Evolutionary conservation across 1,140 invertebrate species (phyloP).

Genomic region (Oryzaephilus surinamensis): DNA sequence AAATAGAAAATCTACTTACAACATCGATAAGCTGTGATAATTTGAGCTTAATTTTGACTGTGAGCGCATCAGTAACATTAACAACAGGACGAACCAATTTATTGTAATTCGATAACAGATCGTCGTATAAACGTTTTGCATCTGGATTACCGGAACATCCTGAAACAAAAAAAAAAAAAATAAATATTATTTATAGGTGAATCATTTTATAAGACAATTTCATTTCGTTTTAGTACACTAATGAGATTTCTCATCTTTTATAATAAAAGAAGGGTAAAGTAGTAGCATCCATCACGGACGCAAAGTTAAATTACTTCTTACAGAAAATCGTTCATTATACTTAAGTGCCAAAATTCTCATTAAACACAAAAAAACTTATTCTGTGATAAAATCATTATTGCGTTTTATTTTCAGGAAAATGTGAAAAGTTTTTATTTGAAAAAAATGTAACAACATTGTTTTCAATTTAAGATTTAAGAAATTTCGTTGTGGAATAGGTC

Average conservation of each 20-base stretch:
- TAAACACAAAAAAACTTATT: too few relatives aligned
- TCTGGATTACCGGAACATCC: conserved; percentile 76
- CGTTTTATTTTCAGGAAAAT: too few relatives aligned
- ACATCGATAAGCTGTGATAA: conserved; percentile 90
- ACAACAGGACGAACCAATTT: conserved; percentile 86
- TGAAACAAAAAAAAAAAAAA: conserved; percentile 34
- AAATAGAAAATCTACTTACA: conserved; percentile 47
- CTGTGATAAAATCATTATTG: too few relatives aligned
- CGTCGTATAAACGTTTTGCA: conserved; percentile 83
- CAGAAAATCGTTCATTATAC: conserved; percentile 1
- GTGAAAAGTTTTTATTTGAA: too few relatives aligned
- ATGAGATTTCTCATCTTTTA: background rate
- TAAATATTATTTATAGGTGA: background rate
- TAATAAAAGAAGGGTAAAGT: background rate
- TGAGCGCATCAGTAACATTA: conserved; percentile 84
- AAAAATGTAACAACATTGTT: too few relatives aligned
- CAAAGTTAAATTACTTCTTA: background rate
- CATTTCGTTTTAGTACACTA: conserved; percentile 1
- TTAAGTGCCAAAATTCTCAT: background rate
- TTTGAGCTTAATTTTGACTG: conserved; percentile 89
- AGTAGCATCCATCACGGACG: background rate
- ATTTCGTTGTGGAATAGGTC: too few relatives aligned
- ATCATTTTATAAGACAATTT: background rate
- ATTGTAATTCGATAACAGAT: conserved; percentile 87
- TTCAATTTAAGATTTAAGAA: too few relatives aligned